Evolutionary conservation across 35 echinoderm and acorn worm genomes (phyloP).

Genomic region (Lytechinus variegatus): DNA sequence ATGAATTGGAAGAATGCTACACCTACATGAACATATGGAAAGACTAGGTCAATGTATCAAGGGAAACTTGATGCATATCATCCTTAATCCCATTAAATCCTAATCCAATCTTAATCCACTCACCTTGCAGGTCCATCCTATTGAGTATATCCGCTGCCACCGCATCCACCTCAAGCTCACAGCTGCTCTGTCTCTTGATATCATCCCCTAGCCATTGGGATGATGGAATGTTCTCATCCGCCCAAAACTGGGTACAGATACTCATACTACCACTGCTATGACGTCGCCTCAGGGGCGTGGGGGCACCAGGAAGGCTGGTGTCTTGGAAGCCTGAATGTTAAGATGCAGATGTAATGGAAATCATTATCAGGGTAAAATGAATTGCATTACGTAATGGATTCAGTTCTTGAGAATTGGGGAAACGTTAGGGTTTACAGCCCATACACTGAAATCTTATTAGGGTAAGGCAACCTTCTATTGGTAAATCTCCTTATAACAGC

Average conservation of each 20-base stretch:
- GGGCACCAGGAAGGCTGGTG: neutral
- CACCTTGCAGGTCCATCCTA: constrained; percentile 87
- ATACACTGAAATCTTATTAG: too few species aligned
- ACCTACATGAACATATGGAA: too few species aligned
- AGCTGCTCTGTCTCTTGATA: constrained; percentile 74
- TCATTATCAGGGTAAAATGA: too few species aligned
- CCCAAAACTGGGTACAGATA: constrained; percentile 78
- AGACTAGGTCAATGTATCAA: too few species aligned
- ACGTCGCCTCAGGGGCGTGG: neutral
- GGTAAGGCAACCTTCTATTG: too few species aligned
- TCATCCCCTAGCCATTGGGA: constrained; percentile 79
- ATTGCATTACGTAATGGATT: too few species aligned
- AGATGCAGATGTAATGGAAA: neutral
- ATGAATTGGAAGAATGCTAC: too few species aligned
- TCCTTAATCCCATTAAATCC: too few species aligned
- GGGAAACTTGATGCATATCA: too few species aligned
- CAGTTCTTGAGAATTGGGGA: too few species aligned
- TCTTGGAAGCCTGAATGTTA: constrained; percentile 15
- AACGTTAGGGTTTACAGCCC: too few species aligned
- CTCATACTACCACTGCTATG: constrained; percentile 36
- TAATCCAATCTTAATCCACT: neutral
- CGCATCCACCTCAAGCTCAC: constrained; percentile 88
- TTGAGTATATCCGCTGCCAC: constrained; percentile 94
- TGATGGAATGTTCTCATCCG: constrained; percentile 53
- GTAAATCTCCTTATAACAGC: too few species aligned